Evolutionary conservation across 1,140 invertebrate species (phyloP), one percentile per base, ranked within the genome.

Genomic region (Adoxophyes honmai): DNA sequence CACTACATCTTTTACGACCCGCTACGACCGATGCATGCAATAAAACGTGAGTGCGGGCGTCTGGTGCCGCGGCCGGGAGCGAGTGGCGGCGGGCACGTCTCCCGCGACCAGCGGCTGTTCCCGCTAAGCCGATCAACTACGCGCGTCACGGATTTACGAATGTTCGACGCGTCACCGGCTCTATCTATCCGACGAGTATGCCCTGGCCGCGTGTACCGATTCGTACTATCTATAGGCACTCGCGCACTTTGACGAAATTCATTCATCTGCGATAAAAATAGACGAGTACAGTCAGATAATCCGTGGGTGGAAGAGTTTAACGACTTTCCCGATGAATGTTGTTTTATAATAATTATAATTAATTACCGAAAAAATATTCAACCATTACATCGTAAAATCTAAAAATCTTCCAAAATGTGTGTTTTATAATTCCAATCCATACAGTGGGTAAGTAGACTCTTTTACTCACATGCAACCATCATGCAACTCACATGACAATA

Each of bases 101-200:
- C 48, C 57, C 57, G 34, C 33, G 16, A 54, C 66, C 70, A 66
- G 66, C 58, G 73, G 73, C 70, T 70, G 68, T 68, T 74, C 70
- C 70, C 73, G 69, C 69, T 80, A 78, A 78, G 72, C 71, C 80
- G 79, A 83, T 83, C 81, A 80, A 71, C 75, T 73, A 66, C 60
- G 74, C 62, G 70, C 78, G 81, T 80, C 75, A 81, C 64, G 65
- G 65, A 75, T 76, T 83, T 77, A 81, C 74, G 68, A 78, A 74
- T 68, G 69, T 62, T 73, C 42, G 42, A 48, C 42, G 42, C 42
- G 42, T 33, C 42, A 48, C 28, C 52, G 34, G 14, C 33, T n/a
- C 52, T 35, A 11, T 11, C 33, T 35, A 35, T 53, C 11, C 13
- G 48, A n/a, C 8, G 36, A n/a, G n/a, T 51, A 28, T 34, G 14